These are phyloP conservation scores for Alectura lathami DNA, from an alignment of 2,113 vertebrate species.

Conservation along the genomic window DNA sequence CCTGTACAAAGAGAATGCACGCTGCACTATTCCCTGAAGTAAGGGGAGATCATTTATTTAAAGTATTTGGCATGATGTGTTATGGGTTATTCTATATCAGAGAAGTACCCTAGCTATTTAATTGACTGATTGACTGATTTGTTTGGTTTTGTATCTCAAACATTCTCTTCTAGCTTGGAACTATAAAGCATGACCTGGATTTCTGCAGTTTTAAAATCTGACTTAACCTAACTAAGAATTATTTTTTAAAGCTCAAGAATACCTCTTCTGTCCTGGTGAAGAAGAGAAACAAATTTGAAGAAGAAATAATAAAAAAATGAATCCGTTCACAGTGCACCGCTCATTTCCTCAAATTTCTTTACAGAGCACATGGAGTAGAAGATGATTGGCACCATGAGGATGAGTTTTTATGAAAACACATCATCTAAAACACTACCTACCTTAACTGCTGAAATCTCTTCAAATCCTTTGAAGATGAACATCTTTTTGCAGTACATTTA, in stretches of 20 bases:
- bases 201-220: background rate
- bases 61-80: background rate
- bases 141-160: background rate
- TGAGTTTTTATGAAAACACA: background rate
- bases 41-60: background rate
- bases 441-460: background rate
- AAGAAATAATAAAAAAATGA: background rate
- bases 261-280: background rate
- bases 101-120: background rate
- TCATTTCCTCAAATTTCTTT: background rate
- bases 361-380: background rate
- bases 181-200: background rate
- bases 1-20: background rate
- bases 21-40: background rate
- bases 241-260: background rate
- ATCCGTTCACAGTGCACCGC: background rate
- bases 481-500: background rate
- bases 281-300: background rate
- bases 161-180: background rate
- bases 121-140: background rate
- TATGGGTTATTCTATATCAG: background rate
- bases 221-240: background rate
- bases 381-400: background rate
- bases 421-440: background rate
- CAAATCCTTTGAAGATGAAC: background rate